Evolutionary conservation across 2,888 invertebrate genomes (phyloP).

Genomic region (Drosophila recens): DNA sequence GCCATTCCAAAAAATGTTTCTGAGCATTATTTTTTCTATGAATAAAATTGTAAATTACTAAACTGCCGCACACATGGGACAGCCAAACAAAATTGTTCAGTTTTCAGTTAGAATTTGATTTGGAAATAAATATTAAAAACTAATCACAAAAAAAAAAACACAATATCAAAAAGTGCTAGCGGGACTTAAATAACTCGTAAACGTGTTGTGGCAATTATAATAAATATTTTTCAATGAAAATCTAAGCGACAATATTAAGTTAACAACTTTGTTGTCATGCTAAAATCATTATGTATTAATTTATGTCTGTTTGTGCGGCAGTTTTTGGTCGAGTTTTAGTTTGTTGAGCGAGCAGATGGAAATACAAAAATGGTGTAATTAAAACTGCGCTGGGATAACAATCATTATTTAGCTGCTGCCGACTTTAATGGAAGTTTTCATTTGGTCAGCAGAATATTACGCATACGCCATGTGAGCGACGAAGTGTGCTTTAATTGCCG

Average conservation of each 20-base stretch:
- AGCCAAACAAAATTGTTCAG: conserved; percentile 30
- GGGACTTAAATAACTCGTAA: neutral
- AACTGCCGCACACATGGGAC: conserved; percentile 30
- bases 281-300: conserved; percentile 22
- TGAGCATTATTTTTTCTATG: conserved; percentile 24
- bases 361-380: conserved; percentile 56
- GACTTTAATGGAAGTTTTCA: conserved; percentile 25
- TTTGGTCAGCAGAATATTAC: conserved; percentile 50
- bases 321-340: conserved; percentile 25
- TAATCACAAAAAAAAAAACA: neutral
- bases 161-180: neutral
- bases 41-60: conserved; percentile 50
- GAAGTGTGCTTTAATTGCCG: conserved; percentile 69
- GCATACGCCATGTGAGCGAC: conserved; percentile 66
- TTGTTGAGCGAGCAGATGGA: conserved; percentile 22
- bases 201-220: neutral
- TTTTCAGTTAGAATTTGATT: conserved; percentile 24
- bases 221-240: conserved; percentile 14
- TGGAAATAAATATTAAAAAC: conserved; percentile 15
- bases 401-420: conserved; percentile 37
- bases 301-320: conserved; percentile 23
- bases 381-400: conserved; percentile 58
- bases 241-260: conserved; percentile 1
- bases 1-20: neutral
- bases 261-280: conserved; percentile 21